A percentile compares a stretch with the other conserved stretches of the same genome.
Evolutionary conservation across 2,888 invertebrate genomes (phyloP).

Genomic region (Melinaea marsaeus): DNA sequence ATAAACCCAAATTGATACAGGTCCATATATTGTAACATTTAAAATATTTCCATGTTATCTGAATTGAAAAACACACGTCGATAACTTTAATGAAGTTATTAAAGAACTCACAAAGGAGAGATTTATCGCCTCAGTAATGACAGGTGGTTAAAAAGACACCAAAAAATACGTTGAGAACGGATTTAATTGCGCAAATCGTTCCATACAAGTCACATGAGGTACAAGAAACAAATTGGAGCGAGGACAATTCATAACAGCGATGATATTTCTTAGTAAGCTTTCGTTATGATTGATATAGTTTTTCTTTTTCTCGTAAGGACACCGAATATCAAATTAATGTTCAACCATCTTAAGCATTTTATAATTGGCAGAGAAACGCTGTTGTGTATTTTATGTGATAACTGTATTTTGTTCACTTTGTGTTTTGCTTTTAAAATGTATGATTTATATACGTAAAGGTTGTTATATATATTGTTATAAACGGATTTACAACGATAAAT

Average conservation of each 20-base stretch:
- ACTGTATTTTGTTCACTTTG: background rate
- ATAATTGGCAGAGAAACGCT: background rate
- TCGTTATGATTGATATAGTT: slow-evolving; percentile 26
- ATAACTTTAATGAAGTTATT: slow-evolving; percentile 69
- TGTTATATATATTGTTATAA: background rate
- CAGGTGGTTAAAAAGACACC: slow-evolving; percentile 50
- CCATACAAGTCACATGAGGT: slow-evolving; percentile 32
- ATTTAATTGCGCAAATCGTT: slow-evolving; percentile 40
- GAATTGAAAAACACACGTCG: slow-evolving; percentile 57
- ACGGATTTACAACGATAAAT: no score
- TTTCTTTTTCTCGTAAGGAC: slow-evolving; percentile 19
- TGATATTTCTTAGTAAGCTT: slow-evolving; percentile 29
- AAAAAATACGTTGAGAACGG: slow-evolving; percentile 38
- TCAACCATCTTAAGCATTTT: slow-evolving; percentile 8
- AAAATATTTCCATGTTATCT: slow-evolving; percentile 54
- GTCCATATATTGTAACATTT: slow-evolving; percentile 53
- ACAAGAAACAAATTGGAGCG: slow-evolving; percentile 32
- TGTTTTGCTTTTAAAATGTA: background rate
- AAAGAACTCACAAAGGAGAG: slow-evolving; percentile 58
- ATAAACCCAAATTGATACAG: slow-evolving; percentile 9
- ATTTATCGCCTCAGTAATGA: slow-evolving; percentile 71
- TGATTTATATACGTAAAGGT: background rate
- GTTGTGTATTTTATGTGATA: background rate
- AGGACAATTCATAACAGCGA: slow-evolving; percentile 30
- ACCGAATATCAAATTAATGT: slow-evolving; percentile 13